Evolutionary conservation across 2,888 invertebrate species (phyloP).

Genomic region (Mimachlamys varia): DNA sequence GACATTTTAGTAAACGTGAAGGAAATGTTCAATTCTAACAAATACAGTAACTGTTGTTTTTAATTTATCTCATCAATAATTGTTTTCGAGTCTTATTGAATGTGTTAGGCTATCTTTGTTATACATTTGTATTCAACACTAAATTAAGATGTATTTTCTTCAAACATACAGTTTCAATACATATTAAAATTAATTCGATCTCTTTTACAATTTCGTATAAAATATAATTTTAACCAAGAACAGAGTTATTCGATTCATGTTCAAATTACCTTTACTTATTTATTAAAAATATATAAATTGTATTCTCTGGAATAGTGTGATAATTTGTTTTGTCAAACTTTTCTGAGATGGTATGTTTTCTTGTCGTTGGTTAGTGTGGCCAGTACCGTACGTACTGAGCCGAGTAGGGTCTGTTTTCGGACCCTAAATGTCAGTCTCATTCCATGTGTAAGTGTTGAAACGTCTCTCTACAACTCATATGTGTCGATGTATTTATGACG

Average conservation of each 20-base stretch:
- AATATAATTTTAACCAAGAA: too few relatives aligned
- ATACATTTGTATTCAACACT: too few relatives aligned
- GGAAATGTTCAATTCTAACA: too few relatives aligned
- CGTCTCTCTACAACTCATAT: slow-evolving; percentile 28
- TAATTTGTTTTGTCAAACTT: not conserved
- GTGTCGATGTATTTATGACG: slow-evolving; percentile 33
- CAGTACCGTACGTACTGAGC: not conserved
- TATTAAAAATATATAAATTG: not conserved
- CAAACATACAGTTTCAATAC: not conserved
- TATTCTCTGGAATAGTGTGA: not conserved
- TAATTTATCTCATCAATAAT: not conserved
- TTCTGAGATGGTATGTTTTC: not conserved
- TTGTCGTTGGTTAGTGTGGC: not conserved
- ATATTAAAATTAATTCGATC: not conserved
- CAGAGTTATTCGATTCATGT: too few relatives aligned
- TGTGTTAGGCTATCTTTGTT: not conserved
- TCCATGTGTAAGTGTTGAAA: slow-evolving; percentile 4
- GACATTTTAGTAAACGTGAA: too few relatives aligned
- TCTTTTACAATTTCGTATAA: not conserved
- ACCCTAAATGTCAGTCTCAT: not conserved
- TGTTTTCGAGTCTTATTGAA: not conserved
- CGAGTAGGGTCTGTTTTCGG: not conserved
- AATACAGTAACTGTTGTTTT: too few relatives aligned
- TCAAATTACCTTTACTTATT: not conserved
- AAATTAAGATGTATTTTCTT: not conserved